phyloP scores from a whole-genome alignment of 2,113 vertebrate species.

The Sigmodon hispidus region DNA sequence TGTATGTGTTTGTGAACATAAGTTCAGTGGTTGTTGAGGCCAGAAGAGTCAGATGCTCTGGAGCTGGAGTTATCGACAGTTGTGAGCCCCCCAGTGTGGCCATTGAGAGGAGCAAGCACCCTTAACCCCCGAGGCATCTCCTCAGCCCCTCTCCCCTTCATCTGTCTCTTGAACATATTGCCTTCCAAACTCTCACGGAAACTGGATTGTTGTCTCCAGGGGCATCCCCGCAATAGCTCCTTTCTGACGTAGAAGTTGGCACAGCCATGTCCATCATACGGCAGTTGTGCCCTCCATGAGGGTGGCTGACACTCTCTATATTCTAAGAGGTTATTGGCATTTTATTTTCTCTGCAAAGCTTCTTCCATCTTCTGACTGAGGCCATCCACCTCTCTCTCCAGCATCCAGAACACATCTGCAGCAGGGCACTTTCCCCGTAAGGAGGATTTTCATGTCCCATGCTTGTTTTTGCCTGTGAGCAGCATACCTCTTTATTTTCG shows the following conservation, averaged over 20 bases:
- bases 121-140: neutral
- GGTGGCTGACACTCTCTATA: neutral
- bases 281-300: neutral
- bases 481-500: neutral
- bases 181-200: neutral
- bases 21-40: no score
- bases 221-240: neutral
- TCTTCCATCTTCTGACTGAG: neutral
- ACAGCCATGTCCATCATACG: rapidly evolving
- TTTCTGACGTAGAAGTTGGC: neutral
- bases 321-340: neutral
- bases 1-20: neutral
- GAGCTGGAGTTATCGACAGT: neutral
- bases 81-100: neutral
- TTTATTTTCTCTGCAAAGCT: neutral
- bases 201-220: neutral
- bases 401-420: neutral
- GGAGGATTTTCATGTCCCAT: neutral
- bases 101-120: neutral
- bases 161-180: neutral
- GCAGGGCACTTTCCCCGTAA: neutral
- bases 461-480: neutral
- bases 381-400: neutral
- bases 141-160: neutral
- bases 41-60: neutral